phyloP scores from a whole-genome alignment of 2,797 vertebrate genomes.

The Masticophis lateralis region DNA sequence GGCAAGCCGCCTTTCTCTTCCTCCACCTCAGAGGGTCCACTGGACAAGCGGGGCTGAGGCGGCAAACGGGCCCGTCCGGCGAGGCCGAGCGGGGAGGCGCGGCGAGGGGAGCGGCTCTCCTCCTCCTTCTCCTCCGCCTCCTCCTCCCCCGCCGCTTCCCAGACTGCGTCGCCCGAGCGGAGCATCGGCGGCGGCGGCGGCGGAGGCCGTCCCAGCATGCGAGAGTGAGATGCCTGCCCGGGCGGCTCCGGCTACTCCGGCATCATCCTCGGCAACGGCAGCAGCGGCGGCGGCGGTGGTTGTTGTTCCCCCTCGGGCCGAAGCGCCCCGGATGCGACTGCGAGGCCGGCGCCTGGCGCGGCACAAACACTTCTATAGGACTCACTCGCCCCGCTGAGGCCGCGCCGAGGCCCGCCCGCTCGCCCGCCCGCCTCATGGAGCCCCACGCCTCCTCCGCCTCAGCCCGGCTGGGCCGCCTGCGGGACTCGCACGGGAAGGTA shows the following conservation, averaged over 20 bases:
- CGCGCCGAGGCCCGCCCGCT: background rate
- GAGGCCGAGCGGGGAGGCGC: background rate
- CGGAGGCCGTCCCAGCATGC: background rate
- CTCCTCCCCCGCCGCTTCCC: background rate
- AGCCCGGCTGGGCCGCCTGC: background rate
- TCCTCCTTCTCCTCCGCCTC: background rate
- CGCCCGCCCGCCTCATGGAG: background rate
- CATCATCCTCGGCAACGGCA: too few relatives aligned
- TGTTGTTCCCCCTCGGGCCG: conserved; percentile 40
- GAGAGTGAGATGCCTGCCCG: background rate
- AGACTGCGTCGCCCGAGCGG: background rate
- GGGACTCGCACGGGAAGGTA: background rate
- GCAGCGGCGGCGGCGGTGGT: background rate
- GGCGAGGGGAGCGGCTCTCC: background rate
- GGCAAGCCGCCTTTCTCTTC: too few relatives aligned
- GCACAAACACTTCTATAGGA: conserved; percentile 95
- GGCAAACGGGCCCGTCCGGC: background rate
- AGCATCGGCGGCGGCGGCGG: background rate
- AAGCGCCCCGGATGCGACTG: conserved; percentile 76
- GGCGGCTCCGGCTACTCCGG: background rate
- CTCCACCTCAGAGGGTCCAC: background rate
- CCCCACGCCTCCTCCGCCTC: background rate
- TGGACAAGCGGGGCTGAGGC: background rate
- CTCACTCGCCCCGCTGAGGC: conserved; percentile 82
- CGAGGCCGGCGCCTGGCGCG: conserved; percentile 79